phyloP scores from a whole-genome alignment of 2,888 invertebrate species.

The Plebejus melissa region DNA sequence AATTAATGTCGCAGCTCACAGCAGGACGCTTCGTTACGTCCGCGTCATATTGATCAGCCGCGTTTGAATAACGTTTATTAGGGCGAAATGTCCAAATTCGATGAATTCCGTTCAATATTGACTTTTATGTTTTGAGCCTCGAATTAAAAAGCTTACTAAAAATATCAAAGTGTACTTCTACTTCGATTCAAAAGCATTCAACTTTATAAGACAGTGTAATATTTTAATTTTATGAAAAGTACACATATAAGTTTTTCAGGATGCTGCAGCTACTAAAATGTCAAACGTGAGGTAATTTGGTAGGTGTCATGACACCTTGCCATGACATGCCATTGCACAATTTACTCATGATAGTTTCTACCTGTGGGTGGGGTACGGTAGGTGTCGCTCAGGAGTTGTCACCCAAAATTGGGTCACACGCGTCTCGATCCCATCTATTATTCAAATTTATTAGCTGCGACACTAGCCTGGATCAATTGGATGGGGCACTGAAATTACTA shows the following conservation, averaged over 20 bases:
- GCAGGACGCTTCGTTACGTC: conserved; percentile 2
- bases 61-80: not conserved
- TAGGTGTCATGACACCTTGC: not conserved
- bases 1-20: conserved; percentile 24
- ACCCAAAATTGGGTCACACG: conserved; percentile 27
- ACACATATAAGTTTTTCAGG: not conserved
- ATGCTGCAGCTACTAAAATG: not conserved
- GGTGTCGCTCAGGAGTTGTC: conserved; percentile 14
- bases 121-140: not conserved
- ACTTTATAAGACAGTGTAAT: not conserved
- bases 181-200: too few species aligned
- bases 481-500: conserved; percentile 18
- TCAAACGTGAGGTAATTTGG: not conserved
- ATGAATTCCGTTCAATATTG: not conserved
- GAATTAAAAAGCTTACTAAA: not conserved
- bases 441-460: conserved; percentile 26
- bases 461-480: conserved; percentile 22
- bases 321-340: not conserved
- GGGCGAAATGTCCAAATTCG: not conserved
- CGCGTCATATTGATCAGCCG: conserved; percentile 12
- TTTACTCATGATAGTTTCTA: not conserved
- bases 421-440: conserved; percentile 23
- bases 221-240: not conserved
- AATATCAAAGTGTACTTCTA: too few species aligned
- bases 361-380: conserved; percentile 1